These are phyloP conservation scores for Ophion obscuratus DNA, from an alignment of 2,888 invertebrate species.

Conservation along the genomic window DNA sequence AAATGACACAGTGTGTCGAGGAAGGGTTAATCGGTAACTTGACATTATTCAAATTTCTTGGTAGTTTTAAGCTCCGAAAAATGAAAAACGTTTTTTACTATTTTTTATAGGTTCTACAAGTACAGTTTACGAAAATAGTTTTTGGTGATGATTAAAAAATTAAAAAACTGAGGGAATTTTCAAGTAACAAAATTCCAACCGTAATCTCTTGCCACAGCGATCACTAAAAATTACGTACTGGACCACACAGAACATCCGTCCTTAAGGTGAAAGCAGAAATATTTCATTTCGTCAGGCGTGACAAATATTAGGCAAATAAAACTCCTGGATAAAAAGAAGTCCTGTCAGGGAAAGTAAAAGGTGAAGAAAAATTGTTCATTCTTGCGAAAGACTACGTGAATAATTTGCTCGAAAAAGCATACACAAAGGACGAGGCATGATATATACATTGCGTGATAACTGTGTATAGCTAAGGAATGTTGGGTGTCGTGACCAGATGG, in stretches of 20 bases:
- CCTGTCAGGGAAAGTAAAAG: slow-evolving; percentile 1
- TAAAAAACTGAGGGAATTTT: too few relatives aligned
- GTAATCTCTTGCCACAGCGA: too few relatives aligned
- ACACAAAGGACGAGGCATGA: not conserved
- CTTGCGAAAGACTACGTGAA: not conserved
- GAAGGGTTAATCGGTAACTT: too few relatives aligned
- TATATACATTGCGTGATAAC: not conserved
- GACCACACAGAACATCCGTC: too few relatives aligned
- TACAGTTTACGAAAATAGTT: too few relatives aligned
- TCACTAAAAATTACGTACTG: too few relatives aligned
- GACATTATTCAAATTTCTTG: too few relatives aligned
- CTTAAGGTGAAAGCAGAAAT: not conserved
- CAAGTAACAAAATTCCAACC: too few relatives aligned
- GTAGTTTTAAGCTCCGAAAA: too few relatives aligned
- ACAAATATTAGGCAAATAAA: not conserved
- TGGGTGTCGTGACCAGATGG: slow-evolving; percentile 43
- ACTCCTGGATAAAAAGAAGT: not conserved
- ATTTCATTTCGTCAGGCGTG: not conserved
- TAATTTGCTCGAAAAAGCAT: slow-evolving; percentile 16
- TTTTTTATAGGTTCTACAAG: too few relatives aligned
- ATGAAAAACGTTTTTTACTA: too few relatives aligned
- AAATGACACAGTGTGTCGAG: too few relatives aligned
- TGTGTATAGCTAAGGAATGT: slow-evolving; percentile 16
- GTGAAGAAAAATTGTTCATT: slow-evolving; percentile 27
- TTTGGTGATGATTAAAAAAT: not conserved